Conservation (phyloP, 2,113 vertebrate genomes). For the Alces alces region DNA sequence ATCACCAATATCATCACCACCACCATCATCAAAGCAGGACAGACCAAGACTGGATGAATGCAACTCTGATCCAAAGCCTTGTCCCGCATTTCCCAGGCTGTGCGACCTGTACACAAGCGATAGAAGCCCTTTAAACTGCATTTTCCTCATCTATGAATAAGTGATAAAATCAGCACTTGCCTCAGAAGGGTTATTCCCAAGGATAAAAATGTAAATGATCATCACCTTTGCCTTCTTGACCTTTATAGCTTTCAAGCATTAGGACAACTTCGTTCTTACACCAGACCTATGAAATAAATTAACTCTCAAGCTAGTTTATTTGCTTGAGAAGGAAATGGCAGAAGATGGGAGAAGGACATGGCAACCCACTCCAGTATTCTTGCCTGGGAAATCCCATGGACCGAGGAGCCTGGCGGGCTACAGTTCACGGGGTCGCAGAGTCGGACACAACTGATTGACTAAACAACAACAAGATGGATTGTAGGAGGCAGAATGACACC, state of each 20-base stretch:
- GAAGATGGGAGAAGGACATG: not conserved
- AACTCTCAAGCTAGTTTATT: not conserved
- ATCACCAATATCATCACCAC: not conserved
- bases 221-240: not conserved
- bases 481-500: not conserved
- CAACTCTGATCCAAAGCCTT: not conserved
- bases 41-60: too few relatives aligned
- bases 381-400: not conserved
- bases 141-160: not conserved
- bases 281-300: not conserved
- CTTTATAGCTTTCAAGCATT: not conserved
- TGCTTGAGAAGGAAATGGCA: not conserved
- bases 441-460: accelerated
- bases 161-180: not conserved
- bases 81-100: not conserved
- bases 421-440: not conserved
- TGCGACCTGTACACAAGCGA: not conserved
- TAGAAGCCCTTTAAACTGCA: not conserved
- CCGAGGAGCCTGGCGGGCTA: not conserved
- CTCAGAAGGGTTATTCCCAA: not conserved
- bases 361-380: not conserved
- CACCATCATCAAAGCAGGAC: not conserved
- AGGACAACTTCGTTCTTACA: not conserved
- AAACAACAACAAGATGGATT: not conserved
- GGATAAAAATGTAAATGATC: not conserved